Base-by-base conservation (phyloP, 2,888 invertebrate species). In the Nomada goodeniana region DNA sequence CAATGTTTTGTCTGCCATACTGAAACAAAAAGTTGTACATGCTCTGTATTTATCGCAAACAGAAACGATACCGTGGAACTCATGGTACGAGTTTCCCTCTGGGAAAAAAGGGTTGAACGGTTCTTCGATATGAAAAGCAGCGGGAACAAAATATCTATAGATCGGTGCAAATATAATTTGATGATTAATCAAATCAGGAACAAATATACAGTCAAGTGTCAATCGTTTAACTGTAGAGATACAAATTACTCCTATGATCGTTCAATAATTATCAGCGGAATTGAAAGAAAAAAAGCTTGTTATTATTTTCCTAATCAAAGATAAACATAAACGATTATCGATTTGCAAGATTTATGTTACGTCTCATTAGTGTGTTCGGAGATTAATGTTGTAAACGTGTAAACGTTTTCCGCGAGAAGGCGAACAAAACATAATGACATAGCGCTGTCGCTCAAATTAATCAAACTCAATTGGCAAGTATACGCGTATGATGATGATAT, bases 1-100 rank as follows among this genome's bases (percentile, higher is more conserved):
- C 93, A 72, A 93, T 93, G 70, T 97, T 97, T 91, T 96, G 96
- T 80, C 97, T 95, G 70, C 98, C 98, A 95, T 97, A 97, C 97
- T 98, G 95, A 94, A 86, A 78, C 84, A 90, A 83, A 42, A 67
- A 36, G 18, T 0, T 20, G 11, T n/a, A 36, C 4, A 13, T n/a
- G 11, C 10, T 0, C 9, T n/a, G 11, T 26, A 29, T 55, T 67
- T 55, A 75, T 20, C 2, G 15, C 47, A n/a, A 57, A 50, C 23
- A 26, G 2, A 10, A 52, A 52, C n/a, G 11, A 36, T 26, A 0
- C 18, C 18, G 11, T 36, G 15, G 13, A 26, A 65, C 36, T 9
- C 23, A 11, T 15, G 29, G 13, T 11, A n/a, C 13, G 5, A 1
- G 13, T n/a, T 63, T 44, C 1, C 11, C 42, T 20, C 15, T 13